phyloP scores from a whole-genome alignment of 2,888 invertebrate species.

The Linyphia triangularis region DNA sequence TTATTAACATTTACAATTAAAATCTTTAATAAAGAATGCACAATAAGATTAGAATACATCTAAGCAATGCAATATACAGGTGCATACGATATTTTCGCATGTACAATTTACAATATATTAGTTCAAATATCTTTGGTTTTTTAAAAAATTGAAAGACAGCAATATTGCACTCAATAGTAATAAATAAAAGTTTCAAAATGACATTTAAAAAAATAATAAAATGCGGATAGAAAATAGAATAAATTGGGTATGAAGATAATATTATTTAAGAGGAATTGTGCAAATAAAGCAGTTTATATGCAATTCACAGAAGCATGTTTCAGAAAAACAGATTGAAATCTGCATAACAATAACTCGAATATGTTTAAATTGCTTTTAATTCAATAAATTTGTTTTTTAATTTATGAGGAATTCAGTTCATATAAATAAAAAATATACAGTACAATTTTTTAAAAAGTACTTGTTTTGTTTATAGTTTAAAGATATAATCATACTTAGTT shows the following conservation, averaged over 20 bases:
- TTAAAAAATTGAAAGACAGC: slow-evolving; percentile 3
- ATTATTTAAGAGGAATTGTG: no score
- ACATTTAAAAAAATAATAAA: no score
- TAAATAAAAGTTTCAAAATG: no score
- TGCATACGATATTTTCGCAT: slow-evolving; percentile 54
- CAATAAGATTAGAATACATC: slow-evolving; percentile 37
- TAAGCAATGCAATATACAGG: slow-evolving; percentile 68
- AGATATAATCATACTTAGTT: not conserved
- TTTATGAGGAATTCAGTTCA: not conserved
- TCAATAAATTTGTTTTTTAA: not conserved
- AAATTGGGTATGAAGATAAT: no score
- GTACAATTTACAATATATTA: slow-evolving; percentile 34
- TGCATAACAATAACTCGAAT: not conserved
- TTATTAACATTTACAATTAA: slow-evolving; percentile 68
- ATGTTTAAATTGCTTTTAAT: not conserved
- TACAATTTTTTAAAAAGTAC: not conserved
- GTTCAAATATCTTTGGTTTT: slow-evolving; percentile 60
- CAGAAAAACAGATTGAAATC: not conserved
- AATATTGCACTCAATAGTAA: slow-evolving; percentile 41
- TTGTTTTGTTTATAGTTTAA: not conserved
- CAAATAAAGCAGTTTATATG: not conserved
- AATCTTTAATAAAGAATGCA: slow-evolving; percentile 64
- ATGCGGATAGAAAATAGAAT: no score
- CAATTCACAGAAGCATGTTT: not conserved
- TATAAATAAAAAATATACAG: not conserved